Conservation (phyloP, 2,888 invertebrate species). For the Orthonychiurus folsomi region DNA sequence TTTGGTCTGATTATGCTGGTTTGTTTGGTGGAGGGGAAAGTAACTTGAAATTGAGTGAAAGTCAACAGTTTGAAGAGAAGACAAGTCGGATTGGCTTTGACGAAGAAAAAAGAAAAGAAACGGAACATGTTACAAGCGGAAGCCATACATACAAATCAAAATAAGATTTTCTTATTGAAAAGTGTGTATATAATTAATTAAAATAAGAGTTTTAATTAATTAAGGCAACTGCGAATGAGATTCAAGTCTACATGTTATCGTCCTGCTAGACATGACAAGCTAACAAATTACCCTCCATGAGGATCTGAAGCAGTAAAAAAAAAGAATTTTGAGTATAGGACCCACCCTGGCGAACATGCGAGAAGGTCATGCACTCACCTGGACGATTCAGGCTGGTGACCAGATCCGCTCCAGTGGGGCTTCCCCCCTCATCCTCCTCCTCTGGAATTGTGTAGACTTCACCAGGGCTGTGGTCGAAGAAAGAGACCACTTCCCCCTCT, state of each 20-base stretch:
- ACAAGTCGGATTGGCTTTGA: not conserved
- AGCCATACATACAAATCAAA: not conserved
- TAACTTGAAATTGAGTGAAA: not conserved
- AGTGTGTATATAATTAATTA: not conserved
- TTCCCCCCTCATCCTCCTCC: slow-evolving; percentile 47
- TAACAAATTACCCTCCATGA: slow-evolving; percentile 15
- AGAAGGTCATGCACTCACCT: slow-evolving; percentile 33
- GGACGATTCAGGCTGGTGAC: slow-evolving; percentile 45
- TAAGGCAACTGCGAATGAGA: not conserved
- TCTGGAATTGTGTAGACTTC: slow-evolving; percentile 50
- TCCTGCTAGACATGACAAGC: slow-evolving; percentile 19
- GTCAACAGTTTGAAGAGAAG: not conserved
- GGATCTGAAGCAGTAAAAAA: slow-evolving; percentile 18
- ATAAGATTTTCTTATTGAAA: too few relatives aligned
- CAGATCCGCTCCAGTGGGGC: slow-evolving; percentile 46
- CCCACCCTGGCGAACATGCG: slow-evolving; percentile 30
- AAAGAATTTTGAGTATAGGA: slow-evolving; percentile 7
- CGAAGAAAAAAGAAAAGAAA: not conserved
- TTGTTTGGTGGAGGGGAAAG: not conserved
- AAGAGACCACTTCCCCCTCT: slow-evolving; percentile 34
- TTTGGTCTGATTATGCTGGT: slow-evolving; percentile 3
- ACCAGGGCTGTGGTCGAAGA: slow-evolving; percentile 46
- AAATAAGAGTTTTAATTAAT: not conserved
- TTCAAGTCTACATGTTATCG: slow-evolving; percentile 4
- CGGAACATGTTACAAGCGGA: not conserved